Conservation (phyloP, 2,888 invertebrate genomes). For the Leptura quadrifasciata region DNA sequence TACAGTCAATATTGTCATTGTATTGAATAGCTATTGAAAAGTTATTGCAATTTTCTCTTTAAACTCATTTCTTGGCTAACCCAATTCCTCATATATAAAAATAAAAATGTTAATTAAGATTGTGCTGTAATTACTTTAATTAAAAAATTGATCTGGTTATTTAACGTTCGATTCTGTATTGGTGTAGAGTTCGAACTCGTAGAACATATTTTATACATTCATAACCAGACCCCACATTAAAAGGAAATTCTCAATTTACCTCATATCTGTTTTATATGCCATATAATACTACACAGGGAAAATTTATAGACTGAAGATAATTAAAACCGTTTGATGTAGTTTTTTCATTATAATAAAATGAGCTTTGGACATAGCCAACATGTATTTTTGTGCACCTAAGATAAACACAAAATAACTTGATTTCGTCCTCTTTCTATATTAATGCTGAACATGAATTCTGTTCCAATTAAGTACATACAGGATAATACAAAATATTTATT, state of each 20-base stretch:
- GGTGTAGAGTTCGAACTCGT: neutral
- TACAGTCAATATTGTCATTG: too few relatives aligned
- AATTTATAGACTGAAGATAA: slow-evolving; percentile 36
- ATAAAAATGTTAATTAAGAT: too few relatives aligned
- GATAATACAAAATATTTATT: too few relatives aligned
- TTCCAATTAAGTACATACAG: too few relatives aligned
- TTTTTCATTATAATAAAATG: slow-evolving; percentile 26
- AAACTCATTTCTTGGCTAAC: too few relatives aligned
- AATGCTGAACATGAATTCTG: neutral
- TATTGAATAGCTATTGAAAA: too few relatives aligned
- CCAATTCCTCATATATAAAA: too few relatives aligned
- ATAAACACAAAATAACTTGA: neutral
- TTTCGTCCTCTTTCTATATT: neutral
- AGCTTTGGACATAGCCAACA: slow-evolving; percentile 1
- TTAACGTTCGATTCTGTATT: neutral
- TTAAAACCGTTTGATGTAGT: slow-evolving; percentile 38
- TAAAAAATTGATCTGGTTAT: neutral
- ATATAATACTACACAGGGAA: neutral
- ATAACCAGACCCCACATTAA: neutral
- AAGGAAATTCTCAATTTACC: neutral
- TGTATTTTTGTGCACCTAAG: slow-evolving; percentile 13
- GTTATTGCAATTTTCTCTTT: too few relatives aligned
- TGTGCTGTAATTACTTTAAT: too few relatives aligned
- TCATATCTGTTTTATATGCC: slow-evolving; percentile 9
- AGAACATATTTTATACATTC: slow-evolving; percentile 5